Evolutionary conservation across 2,113 vertebrate species (phyloP).

Genomic region (Holacanthus passer): DNA sequence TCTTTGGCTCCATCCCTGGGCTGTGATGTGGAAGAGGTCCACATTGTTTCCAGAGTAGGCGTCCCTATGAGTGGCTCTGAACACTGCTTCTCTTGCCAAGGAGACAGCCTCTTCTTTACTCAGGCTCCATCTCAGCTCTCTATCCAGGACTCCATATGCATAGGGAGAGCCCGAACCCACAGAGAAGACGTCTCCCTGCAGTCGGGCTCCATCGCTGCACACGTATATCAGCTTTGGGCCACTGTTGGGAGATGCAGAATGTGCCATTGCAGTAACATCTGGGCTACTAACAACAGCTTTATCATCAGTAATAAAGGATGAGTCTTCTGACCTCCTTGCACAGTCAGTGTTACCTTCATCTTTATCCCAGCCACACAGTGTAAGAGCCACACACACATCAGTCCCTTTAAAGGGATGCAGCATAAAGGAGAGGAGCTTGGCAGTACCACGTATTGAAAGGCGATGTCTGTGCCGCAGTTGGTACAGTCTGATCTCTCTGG

Average conservation of each 20-base stretch:
- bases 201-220: slow-evolving; percentile 87
- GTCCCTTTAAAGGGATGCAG: slow-evolving; percentile 86
- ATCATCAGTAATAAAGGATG: slow-evolving; percentile 1
- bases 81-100: slow-evolving; percentile 87
- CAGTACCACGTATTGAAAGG: slow-evolving; percentile 84
- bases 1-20: slow-evolving; percentile 86
- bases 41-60: slow-evolving; percentile 90
- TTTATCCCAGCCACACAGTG: slow-evolving; percentile 87
- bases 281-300: slow-evolving; percentile 13
- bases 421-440: slow-evolving; percentile 86
- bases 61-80: slow-evolving; percentile 88
- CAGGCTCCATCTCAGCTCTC: slow-evolving; percentile 80
- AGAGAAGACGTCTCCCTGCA: slow-evolving; percentile 86
- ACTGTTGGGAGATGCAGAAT: slow-evolving; percentile 2
- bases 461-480: slow-evolving; percentile 80
- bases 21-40: slow-evolving; percentile 88
- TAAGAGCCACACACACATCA: slow-evolving; percentile 88
- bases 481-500: slow-evolving; percentile 85
- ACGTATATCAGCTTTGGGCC: slow-evolving; percentile 88
- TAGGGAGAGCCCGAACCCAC: slow-evolving; percentile 92
- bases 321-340: slow-evolving; percentile 12
- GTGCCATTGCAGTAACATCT: background rate
- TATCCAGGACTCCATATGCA: slow-evolving; percentile 87
- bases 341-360: slow-evolving; percentile 28
- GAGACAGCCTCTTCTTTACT: slow-evolving; percentile 82